These are phyloP conservation scores for Amyelois transitella DNA, from an alignment of 1,140 invertebrate species.

Conservation along the genomic window DNA sequence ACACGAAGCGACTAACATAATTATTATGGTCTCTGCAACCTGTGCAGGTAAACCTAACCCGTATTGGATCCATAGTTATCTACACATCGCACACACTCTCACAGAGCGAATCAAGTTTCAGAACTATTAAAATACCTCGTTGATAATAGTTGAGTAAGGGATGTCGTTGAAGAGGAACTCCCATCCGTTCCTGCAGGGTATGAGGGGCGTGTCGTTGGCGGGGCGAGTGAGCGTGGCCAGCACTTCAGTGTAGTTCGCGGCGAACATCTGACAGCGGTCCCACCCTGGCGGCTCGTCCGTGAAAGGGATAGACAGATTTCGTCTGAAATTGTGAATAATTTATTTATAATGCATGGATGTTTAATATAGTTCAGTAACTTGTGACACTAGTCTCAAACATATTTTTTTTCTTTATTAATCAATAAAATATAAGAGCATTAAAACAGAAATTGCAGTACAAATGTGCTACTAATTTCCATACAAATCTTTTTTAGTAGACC, in stretches of 20 bases:
- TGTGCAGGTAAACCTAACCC: too few species aligned
- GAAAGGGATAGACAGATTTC: conserved; percentile 33
- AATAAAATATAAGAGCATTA: too few species aligned
- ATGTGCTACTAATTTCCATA: too few species aligned
- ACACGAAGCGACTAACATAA: too few species aligned
- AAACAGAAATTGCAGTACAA: too few species aligned
- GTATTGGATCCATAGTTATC: too few species aligned
- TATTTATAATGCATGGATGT: too few species aligned
- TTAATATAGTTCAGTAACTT: too few species aligned
- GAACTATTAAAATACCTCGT: conserved; percentile 28
- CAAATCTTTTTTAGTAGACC: too few species aligned
- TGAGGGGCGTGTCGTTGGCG: conserved; percentile 17
- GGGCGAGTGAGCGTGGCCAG: conserved; percentile 31
- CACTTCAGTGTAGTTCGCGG: conserved; percentile 38
- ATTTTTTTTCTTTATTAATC: too few species aligned
- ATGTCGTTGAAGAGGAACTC: conserved; percentile 47
- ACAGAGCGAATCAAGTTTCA: conserved; percentile 48
- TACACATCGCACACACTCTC: conserved; percentile 28
- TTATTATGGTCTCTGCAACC: too few species aligned
- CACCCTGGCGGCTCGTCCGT: conserved; percentile 21
- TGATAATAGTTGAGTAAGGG: conserved; percentile 40
- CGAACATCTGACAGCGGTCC: conserved; percentile 37
- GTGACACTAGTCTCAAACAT: too few species aligned
- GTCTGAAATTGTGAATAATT: conserved; percentile 16
- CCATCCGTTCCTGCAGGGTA: conserved; percentile 38